Evolutionary conservation across 2,888 invertebrate species (phyloP).

Genomic region (Cataglyphis altisquamis): DNA sequence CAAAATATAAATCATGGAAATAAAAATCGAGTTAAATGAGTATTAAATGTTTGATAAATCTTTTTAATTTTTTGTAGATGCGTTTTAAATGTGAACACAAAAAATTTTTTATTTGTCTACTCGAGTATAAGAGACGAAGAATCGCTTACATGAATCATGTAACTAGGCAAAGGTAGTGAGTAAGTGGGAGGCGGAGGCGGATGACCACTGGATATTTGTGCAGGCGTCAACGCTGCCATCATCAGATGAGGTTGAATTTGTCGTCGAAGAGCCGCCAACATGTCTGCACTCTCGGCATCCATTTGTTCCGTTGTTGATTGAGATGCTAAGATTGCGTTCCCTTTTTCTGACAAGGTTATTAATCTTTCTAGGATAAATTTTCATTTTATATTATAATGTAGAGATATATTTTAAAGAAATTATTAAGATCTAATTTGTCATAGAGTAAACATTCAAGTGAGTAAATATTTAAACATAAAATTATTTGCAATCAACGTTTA

Average conservation of each 20-base stretch:
- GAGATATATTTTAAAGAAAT: background rate
- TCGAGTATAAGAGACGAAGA: background rate
- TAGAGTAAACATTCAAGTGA: background rate
- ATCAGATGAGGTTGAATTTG: conserved; percentile 91
- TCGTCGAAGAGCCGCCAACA: conserved; percentile 90
- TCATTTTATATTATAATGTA: background rate
- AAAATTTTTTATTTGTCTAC: background rate
- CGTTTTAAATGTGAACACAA: background rate
- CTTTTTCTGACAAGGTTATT: conserved; percentile 78
- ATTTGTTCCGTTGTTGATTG: conserved; percentile 78
- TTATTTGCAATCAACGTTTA: background rate
- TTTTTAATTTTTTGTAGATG: background rate
- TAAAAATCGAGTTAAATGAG: background rate
- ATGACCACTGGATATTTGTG: conserved; percentile 83
- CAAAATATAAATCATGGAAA: background rate
- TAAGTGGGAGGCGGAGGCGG: conserved; percentile 79
- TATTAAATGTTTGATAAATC: background rate
- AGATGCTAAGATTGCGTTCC: conserved; percentile 73
- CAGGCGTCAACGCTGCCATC: conserved; percentile 89
- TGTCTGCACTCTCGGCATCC: conserved; percentile 89
- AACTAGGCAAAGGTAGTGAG: conserved; percentile 81
- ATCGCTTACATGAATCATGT: conserved; percentile 84
- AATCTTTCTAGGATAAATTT: conserved; percentile 9
- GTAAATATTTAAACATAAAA: background rate
- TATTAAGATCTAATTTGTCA: background rate